These are phyloP conservation scores for Pangasius macronema DNA, from an alignment of 2,797 vertebrate genomes.

Conservation along the genomic window DNA sequence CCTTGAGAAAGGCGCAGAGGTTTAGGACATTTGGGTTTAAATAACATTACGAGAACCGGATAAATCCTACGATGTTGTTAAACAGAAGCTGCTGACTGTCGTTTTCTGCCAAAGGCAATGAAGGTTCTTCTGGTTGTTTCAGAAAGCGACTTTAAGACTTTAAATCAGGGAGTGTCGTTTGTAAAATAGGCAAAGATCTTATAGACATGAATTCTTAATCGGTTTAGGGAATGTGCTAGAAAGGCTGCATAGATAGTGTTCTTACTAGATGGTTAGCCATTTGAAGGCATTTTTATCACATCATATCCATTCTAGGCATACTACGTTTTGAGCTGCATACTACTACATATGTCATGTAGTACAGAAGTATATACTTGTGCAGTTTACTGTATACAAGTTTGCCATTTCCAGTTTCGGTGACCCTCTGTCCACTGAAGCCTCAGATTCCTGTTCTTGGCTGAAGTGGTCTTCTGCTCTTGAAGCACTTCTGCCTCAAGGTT, in stretches of 20 bases:
- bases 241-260: background rate
- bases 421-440: background rate
- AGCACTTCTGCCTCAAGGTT: constrained; percentile 1
- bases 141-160: background rate
- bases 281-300: background rate
- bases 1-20: constrained; percentile 31
- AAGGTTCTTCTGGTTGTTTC: constrained; percentile 8
- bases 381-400: too few species aligned
- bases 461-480: background rate
- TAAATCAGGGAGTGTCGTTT: background rate
- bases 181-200: background rate
- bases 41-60: constrained; percentile 4
- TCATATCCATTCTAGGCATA: too few species aligned
- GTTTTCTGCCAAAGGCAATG: constrained; percentile 9
- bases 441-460: background rate
- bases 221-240: background rate
- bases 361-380: background rate
- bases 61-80: constrained; percentile 20
- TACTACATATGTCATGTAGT: background rate
- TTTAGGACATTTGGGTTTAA: constrained; percentile 29
- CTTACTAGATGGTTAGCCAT: background rate
- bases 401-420: background rate
- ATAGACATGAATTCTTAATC: background rate
- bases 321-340: background rate
- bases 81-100: constrained; percentile 11